phyloP scores from a whole-genome alignment of 2,888 invertebrate species.

The Hyles lineata region DNA sequence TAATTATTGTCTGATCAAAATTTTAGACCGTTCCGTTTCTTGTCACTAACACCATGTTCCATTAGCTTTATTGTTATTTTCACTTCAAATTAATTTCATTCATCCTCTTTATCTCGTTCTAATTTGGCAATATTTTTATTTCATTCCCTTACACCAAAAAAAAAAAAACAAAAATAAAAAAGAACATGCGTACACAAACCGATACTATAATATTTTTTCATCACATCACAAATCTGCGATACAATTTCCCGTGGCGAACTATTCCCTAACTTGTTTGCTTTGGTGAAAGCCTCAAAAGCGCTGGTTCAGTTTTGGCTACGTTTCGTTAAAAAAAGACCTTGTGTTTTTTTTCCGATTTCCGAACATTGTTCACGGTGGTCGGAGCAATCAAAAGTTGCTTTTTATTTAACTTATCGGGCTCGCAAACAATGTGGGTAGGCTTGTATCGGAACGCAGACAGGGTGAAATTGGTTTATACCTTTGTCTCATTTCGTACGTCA shows the following conservation, averaged over 20 bases:
- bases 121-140: too few relatives aligned
- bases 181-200: too few relatives aligned
- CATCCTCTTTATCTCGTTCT: too few relatives aligned
- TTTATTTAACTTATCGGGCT: constrained; percentile 70
- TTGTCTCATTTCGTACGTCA: constrained; percentile 57
- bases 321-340: constrained; percentile 38
- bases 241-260: constrained; percentile 44
- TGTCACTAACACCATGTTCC: too few relatives aligned
- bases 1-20: too few relatives aligned
- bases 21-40: too few relatives aligned
- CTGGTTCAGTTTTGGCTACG: constrained; percentile 48
- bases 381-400: constrained; percentile 71
- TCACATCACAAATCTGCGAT: constrained; percentile 18
- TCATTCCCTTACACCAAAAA: neutral
- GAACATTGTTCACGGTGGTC: constrained; percentile 51
- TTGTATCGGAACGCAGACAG: constrained; percentile 39
- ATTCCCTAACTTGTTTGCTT: constrained; percentile 49
- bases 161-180: neutral
- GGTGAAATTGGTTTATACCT: constrained; percentile 67
- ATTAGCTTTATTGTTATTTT: too few relatives aligned
- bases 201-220: constrained; percentile 15
- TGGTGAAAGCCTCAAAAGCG: constrained; percentile 49
- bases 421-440: constrained; percentile 60
- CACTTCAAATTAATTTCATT: too few relatives aligned
- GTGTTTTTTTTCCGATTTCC: constrained; percentile 42